A percentile compares a stretch with the other conserved stretches of the same genome.
phyloP scores from a whole-genome alignment of 64 coral and sea anemone species.

The Montipora capricornis region DNA sequence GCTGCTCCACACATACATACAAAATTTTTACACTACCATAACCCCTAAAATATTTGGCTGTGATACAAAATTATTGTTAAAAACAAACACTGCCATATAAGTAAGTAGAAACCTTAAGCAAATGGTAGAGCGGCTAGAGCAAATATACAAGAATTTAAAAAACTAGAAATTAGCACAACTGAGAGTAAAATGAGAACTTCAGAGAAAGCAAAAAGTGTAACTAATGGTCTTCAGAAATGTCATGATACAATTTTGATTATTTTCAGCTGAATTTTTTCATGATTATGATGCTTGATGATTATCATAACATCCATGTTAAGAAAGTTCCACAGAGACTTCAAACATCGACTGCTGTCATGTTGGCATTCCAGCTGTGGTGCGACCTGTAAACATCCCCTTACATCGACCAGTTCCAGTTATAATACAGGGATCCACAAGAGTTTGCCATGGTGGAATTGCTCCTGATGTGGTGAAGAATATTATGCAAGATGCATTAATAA shows the following conservation, averaged over 20 bases:
- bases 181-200: too few relatives aligned
- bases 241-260: background rate
- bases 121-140: too few relatives aligned
- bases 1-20: too few relatives aligned
- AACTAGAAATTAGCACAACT: too few relatives aligned
- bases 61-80: too few relatives aligned
- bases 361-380: constrained; percentile 16
- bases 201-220: too few relatives aligned
- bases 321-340: constrained; percentile 21
- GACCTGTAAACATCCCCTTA: background rate
- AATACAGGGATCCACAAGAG: background rate
- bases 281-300: constrained; percentile 51
- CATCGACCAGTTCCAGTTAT: background rate
- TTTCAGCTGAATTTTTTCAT: constrained; percentile 57
- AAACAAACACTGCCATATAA: too few relatives aligned
- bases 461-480: background rate
- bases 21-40: too few relatives aligned
- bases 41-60: too few relatives aligned
- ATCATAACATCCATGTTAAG: constrained; percentile 62
- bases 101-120: too few relatives aligned
- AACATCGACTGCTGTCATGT: constrained; percentile 20
- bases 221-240: too few relatives aligned
- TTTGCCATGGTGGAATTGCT: constrained; percentile 57
- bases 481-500: background rate
- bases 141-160: too few relatives aligned